A percentile compares a stretch with the other conserved stretches of the same genome.
Evolutionary conservation across 2,888 invertebrate species (phyloP).

Genomic region (Drymonia ruficornis): DNA sequence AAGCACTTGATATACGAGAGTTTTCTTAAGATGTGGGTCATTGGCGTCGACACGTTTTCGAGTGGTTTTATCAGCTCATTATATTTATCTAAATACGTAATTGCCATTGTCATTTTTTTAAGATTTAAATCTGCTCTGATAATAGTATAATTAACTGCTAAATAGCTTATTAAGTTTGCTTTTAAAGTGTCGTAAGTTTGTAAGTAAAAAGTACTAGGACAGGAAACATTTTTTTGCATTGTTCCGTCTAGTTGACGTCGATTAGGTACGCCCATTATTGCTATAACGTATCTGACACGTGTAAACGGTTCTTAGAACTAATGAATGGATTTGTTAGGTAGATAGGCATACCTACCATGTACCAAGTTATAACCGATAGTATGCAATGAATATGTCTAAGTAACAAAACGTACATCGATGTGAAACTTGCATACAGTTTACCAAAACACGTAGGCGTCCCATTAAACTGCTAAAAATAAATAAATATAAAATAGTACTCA

Average conservation of each 20-base stretch:
- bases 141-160: slow-evolving; percentile 15
- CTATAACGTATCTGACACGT: background rate
- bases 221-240: background rate
- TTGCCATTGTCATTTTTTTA: slow-evolving; percentile 17
- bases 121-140: slow-evolving; percentile 12
- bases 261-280: background rate
- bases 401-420: no score
- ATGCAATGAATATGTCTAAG: no score
- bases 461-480: no score
- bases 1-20: slow-evolving; percentile 16
- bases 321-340: background rate
- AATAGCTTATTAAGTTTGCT: slow-evolving; percentile 15
- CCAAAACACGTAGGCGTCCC: no score
- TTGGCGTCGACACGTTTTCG: slow-evolving; percentile 27
- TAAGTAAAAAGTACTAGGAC: slow-evolving; percentile 4
- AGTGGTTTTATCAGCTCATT: slow-evolving; percentile 19
- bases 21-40: slow-evolving; percentile 45
- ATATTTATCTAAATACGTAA: slow-evolving; percentile 24
- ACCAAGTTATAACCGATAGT: no score
- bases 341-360: no score
- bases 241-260: background rate
- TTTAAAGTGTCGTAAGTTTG: slow-evolving; percentile 11
- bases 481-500: no score
- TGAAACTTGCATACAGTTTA: no score
- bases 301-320: background rate